phyloP scores from a whole-genome alignment of 2,888 invertebrate species.

The Eristalis tenax region DNA sequence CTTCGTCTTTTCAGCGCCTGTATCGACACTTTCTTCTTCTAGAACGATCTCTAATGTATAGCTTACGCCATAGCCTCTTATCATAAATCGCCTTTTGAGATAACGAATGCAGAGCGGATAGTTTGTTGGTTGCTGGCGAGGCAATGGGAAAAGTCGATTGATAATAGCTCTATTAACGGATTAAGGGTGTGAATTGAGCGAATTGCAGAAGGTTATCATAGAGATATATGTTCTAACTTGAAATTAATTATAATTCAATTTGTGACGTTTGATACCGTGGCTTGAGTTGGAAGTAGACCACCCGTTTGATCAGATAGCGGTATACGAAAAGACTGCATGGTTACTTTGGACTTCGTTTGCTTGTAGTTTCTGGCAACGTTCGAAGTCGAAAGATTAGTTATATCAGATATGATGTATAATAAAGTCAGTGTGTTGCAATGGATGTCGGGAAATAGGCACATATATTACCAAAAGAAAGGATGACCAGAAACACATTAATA shows the following conservation, averaged over 20 bases:
- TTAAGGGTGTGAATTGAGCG: not conserved
- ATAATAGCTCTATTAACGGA: not conserved
- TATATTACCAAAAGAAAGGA: not conserved
- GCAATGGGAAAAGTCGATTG: not conserved
- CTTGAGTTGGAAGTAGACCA: not conserved
- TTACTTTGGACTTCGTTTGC: not conserved
- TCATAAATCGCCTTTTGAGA: not conserved
- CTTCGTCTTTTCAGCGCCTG: too few relatives aligned
- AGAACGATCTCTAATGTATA: not conserved
- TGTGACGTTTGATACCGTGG: not conserved
- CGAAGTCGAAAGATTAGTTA: not conserved
- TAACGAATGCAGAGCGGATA: not conserved
- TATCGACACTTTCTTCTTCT: not conserved
- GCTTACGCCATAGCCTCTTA: not conserved
- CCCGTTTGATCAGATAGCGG: constrained; percentile 1
- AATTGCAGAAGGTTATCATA: not conserved
- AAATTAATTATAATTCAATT: not conserved
- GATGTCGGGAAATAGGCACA: not conserved
- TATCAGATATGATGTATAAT: not conserved
- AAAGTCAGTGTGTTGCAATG: not conserved
- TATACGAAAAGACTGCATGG: not conserved
- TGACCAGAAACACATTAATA: not conserved
- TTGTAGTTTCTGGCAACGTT: not conserved
- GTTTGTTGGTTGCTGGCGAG: not conserved
- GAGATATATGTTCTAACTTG: not conserved